Base-by-base conservation (phyloP, 2,113 vertebrate species). In the Tor tambroides region DNA sequence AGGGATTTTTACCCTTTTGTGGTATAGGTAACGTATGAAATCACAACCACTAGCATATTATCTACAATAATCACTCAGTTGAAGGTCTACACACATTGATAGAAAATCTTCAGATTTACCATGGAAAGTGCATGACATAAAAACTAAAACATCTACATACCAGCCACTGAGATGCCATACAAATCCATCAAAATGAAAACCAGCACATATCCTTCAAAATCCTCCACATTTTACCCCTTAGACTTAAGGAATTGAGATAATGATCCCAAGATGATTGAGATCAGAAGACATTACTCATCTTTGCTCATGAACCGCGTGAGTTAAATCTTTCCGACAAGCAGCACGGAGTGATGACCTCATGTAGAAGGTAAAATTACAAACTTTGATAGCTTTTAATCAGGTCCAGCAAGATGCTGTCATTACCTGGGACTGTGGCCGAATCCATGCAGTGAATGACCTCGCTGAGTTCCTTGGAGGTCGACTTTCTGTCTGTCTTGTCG, bases 221-320 rank as follows among this genome's bases (percentile, higher is more conserved):
- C 72, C 72, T 76, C 12, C 41, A 26, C 6, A 76, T 76, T 46
- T 76, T 4, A 2, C n/a, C 23, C 23, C 72, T 76, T 12, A 46
- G 41, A 76, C 72, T 76, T 1, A 6, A 76, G 41, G 41, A 76
- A 76, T 49, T 54, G 49, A 56, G 49, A 79, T 21, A 8, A 79
- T 54, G 76, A 79, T 79, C 49, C 43, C 49, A 79, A 32, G 49
- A 79, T 79, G 49, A 35, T 32, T 30, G 76, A 30, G 76, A 35
- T 32, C 76, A 79, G 76, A 30, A 79, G 76, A 79, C 76, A 79
- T 79, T 79, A 79, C 76, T 79, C 76, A 79, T 79, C 76, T 49
- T 56, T 79, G 19, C 76, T 79, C 76, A 56, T 56, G 28, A 79
- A 32, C 28, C 5, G 28, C 76, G 32, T 79, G 76, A 79, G 49